Evolutionary conservation across 2,797 vertebrate genomes (phyloP).

Genomic region (Lepilemur ruficaudatus): DNA sequence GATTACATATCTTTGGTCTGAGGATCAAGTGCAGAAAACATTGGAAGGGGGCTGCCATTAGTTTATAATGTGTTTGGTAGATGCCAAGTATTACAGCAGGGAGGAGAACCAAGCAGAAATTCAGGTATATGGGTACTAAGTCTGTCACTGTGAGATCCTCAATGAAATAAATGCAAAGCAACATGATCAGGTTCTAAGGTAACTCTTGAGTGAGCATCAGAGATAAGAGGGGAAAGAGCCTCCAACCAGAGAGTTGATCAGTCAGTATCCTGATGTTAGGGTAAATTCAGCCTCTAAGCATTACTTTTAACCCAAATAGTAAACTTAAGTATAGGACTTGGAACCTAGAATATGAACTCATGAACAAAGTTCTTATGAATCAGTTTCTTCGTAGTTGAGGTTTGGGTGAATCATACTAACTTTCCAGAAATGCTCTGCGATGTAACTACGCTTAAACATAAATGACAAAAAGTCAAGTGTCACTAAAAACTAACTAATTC

Average conservation of each 20-base stretch:
- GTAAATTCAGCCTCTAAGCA: neutral
- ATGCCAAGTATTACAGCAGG: neutral
- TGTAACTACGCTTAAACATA: neutral
- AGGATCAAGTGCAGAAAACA: neutral
- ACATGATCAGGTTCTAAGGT: no score
- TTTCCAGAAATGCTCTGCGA: neutral
- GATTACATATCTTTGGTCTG: neutral
- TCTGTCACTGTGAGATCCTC: neutral
- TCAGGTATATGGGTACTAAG: neutral
- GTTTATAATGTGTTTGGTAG: neutral
- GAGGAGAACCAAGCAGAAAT: neutral
- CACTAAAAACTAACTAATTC: neutral
- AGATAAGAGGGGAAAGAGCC: neutral
- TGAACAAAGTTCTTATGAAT: neutral
- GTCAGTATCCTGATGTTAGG: neutral
- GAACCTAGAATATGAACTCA: neutral
- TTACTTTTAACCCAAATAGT: neutral
- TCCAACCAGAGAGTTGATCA: neutral
- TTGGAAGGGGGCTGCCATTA: neutral
- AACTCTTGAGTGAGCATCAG: neutral
- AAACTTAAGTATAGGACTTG: neutral
- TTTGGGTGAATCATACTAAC: neutral
- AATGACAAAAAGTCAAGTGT: neutral
- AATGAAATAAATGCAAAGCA: neutral
- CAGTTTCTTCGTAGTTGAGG: neutral